These are phyloP conservation scores for Pyralis farinalis DNA, from an alignment of 2,888 invertebrate genomes.

Conservation along the genomic window DNA sequence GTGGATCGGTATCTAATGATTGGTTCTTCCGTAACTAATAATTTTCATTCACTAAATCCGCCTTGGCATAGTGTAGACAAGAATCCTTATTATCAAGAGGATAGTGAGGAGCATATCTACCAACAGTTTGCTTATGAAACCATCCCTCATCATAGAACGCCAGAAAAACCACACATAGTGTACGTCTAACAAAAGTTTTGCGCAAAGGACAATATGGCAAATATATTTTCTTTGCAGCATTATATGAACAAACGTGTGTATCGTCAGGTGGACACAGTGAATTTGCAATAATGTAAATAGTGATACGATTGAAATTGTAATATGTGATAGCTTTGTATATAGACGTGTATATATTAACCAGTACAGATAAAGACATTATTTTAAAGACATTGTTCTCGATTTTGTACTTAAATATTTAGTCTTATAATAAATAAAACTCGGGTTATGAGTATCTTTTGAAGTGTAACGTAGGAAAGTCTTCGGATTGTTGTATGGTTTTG, in stretches of 20 bases:
- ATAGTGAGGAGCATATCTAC: constrained; percentile 75
- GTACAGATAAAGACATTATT: constrained; percentile 60
- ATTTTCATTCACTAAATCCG: constrained; percentile 74
- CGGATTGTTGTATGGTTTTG: constrained; percentile 44
- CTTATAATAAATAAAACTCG: constrained; percentile 38
- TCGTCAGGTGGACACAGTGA: constrained; percentile 56
- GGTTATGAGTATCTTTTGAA: constrained; percentile 30
- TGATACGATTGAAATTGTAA: constrained; percentile 72
- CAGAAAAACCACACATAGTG: constrained; percentile 81
- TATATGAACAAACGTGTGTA: constrained; percentile 48
- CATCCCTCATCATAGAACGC: constrained; percentile 74
- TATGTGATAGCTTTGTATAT: constrained; percentile 80
- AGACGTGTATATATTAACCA: constrained; percentile 66
- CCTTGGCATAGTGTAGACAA: constrained; percentile 77
- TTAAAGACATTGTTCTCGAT: constrained; percentile 51
- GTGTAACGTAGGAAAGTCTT: constrained; percentile 37
- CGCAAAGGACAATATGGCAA: constrained; percentile 59
- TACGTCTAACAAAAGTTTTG: constrained; percentile 79
- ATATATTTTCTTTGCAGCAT: constrained; percentile 58
- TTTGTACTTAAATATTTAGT: constrained; percentile 72
- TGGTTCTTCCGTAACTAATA: constrained; percentile 74
- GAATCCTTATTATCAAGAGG: constrained; percentile 71
- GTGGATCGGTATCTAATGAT: constrained; percentile 77
- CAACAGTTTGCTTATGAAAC: constrained; percentile 78
- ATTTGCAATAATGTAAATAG: constrained; percentile 79